Conservation (phyloP, 1,140 invertebrate species). For the Tigriopus japonicus region DNA sequence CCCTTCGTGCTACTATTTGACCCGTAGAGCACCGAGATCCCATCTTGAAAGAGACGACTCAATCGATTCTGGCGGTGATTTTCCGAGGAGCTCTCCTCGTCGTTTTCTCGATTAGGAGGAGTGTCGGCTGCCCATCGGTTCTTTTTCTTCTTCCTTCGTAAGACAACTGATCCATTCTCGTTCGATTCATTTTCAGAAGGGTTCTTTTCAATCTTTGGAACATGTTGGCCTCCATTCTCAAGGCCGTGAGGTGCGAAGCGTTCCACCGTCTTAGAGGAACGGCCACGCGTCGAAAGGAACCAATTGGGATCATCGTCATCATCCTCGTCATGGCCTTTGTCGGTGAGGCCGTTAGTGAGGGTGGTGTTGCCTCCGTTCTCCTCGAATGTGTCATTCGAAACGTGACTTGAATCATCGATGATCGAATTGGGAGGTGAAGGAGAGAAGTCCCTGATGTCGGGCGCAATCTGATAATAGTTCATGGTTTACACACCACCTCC, state of each 20-base stretch:
- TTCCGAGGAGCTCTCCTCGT: too few relatives aligned
- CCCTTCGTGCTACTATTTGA: too few relatives aligned
- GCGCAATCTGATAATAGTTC: not conserved
- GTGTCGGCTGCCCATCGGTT: not conserved
- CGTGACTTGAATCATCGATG: not conserved
- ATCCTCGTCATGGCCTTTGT: not conserved
- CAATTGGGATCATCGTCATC: conserved; percentile 8
- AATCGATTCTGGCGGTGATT: too few relatives aligned
- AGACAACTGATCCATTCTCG: not conserved
- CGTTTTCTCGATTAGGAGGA: not conserved
- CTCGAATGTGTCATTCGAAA: not conserved
- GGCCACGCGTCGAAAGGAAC: not conserved
- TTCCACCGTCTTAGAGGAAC: not conserved
- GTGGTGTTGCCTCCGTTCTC: not conserved
- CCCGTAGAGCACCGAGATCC: too few relatives aligned
- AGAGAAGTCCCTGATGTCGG: not conserved
- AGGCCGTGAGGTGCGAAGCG: not conserved
- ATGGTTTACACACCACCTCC: not conserved
- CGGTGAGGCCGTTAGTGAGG: not conserved
- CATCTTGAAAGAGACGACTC: too few relatives aligned
- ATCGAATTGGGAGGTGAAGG: not conserved
- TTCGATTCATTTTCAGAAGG: too few relatives aligned
- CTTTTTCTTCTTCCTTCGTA: not conserved
- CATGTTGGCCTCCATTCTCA: not conserved
- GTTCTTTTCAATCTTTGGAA: not conserved